Evolutionary conservation across 30 jellyfish, hydroid and myxozoan species (phyloP).

Genomic region (Catostylus mosaicus): DNA sequence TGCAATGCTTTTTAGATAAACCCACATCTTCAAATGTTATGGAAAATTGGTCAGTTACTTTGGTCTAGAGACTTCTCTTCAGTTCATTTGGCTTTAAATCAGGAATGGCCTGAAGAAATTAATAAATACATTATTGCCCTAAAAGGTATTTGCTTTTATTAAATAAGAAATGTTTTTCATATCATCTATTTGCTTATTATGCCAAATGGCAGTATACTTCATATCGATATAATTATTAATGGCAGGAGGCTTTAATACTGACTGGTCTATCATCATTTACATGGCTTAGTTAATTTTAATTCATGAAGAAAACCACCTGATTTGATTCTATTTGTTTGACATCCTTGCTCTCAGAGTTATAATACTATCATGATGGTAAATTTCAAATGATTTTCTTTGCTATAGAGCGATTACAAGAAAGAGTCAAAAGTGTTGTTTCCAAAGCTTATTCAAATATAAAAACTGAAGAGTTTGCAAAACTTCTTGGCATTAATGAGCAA

Average conservation of each 20-base stretch:
- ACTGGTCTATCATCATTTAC: no score
- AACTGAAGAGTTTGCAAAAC: constrained; percentile 57
- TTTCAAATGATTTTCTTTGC: neutral
- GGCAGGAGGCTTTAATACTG: no score
- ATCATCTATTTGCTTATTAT: no score
- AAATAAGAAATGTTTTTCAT: no score
- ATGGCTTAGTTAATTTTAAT: no score
- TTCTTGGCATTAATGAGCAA: constrained; percentile 65
- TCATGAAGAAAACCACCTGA: no score
- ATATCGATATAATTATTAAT: no score
- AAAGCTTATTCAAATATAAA: constrained; percentile 71
- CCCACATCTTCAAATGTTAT: constrained; percentile 60
- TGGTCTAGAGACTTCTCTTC: constrained; percentile 78
- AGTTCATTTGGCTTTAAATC: constrained; percentile 52
- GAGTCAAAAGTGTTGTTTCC: constrained; percentile 51
- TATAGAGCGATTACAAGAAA: constrained; percentile 40
- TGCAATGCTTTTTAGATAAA: constrained; percentile 27
- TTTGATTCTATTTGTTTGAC: neutral
- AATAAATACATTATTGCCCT: constrained; percentile 27
- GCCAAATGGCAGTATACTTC: no score
- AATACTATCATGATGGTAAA: no score
- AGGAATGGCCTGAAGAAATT: constrained; percentile 75
- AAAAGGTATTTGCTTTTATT: constrained; percentile 23
- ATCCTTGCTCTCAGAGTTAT: neutral
- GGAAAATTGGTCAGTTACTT: constrained; percentile 81